A percentile compares a stretch with the other conserved stretches of the same genome.
phyloP scores from a whole-genome alignment of 2,113 vertebrate species.

The Eublepharis macularius region DNA sequence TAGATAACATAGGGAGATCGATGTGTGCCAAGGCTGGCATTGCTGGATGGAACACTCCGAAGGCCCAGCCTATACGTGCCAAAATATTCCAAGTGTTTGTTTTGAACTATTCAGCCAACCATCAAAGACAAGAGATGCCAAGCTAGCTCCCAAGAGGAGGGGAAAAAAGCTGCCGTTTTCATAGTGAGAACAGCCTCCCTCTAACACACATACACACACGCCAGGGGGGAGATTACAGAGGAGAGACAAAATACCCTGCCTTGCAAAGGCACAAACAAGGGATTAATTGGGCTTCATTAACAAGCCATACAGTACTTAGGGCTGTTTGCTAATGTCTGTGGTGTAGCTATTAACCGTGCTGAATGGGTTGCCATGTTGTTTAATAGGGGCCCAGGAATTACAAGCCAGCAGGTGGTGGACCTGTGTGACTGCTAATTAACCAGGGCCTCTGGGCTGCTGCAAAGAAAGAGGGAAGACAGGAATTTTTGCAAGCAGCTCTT shows the following conservation, averaged over 20 bases:
- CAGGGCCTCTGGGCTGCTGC: not conserved
- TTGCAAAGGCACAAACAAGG: accelerated
- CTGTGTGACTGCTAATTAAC: accelerated
- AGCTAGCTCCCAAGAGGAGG: not conserved
- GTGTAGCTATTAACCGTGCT: accelerated
- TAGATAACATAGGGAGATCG: not conserved
- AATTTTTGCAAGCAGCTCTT: not conserved
- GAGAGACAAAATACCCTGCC: conserved; percentile 6
- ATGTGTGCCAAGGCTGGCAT: not conserved
- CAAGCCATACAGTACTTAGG: not conserved
- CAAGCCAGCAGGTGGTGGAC: accelerated
- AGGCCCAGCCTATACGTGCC: not conserved
- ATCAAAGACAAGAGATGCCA: not conserved
- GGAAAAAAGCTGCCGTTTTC: not conserved
- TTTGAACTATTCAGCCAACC: not conserved
- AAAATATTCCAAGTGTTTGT: not conserved
- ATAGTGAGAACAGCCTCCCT: not conserved
- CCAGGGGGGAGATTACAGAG: not conserved
- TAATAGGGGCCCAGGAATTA: not conserved
- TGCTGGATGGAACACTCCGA: not conserved
- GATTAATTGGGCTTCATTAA: conserved; percentile 22
- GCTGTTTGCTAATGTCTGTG: accelerated
- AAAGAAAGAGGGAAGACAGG: not conserved
- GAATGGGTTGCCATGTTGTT: not conserved
- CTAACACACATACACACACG: not conserved